These are phyloP conservation scores for Ciona savignyi DNA, from an alignment of 23 tunicate species.

Conservation along the genomic window DNA sequence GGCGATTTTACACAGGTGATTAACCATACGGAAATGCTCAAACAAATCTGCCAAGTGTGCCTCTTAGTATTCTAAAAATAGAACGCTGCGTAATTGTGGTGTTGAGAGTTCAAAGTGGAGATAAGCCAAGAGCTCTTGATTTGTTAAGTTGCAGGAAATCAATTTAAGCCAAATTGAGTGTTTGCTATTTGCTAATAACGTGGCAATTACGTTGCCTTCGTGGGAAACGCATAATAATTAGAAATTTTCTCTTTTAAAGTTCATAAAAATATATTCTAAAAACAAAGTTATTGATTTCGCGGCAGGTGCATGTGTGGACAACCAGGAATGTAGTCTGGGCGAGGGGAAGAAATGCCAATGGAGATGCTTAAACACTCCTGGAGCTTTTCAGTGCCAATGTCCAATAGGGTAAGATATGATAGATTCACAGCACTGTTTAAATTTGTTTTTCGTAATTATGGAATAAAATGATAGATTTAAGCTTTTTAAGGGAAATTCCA, in stretches of 20 bases:
- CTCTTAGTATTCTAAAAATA: not conserved
- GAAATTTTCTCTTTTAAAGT: not conserved
- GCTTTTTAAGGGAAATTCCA: no score
- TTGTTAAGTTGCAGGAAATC: not conserved
- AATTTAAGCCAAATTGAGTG: not conserved
- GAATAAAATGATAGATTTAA: no score
- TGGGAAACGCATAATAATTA: not conserved
- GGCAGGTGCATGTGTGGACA: slow-evolving; percentile 70
- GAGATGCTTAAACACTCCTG: slow-evolving; percentile 82
- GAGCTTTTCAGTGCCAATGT: slow-evolving; percentile 72
- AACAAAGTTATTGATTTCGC: not conserved
- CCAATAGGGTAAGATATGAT: slow-evolving; percentile 71
- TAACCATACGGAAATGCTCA: slow-evolving; percentile 18
- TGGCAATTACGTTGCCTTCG: not conserved
- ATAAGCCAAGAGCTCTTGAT: not conserved
- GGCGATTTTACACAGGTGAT: slow-evolving; percentile 8
- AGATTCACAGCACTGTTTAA: no score
- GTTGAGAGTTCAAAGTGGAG: not conserved
- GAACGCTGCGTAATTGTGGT: not conserved
- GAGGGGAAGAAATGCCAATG: slow-evolving; percentile 89
- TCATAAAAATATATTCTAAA: not conserved
- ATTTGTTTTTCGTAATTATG: no score
- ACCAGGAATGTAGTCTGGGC: slow-evolving; percentile 62
- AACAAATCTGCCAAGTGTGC: not conserved
- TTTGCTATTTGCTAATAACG: not conserved